phyloP scores from a whole-genome alignment of 2,113 vertebrate genomes.

The Tor tambroides region DNA sequence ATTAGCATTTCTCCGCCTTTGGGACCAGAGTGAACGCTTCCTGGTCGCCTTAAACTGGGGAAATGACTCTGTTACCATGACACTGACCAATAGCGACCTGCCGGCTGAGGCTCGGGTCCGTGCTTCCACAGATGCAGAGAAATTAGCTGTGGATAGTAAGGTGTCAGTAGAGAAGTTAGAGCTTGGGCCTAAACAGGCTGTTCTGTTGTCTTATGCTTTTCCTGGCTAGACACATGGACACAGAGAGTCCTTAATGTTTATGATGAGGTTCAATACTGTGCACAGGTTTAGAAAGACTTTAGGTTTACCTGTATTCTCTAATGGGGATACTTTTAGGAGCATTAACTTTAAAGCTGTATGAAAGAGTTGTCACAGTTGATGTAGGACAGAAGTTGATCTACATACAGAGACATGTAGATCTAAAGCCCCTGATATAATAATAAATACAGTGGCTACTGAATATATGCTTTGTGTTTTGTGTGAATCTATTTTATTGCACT shows the following conservation, averaged over 20 bases:
- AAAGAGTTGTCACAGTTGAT: background rate
- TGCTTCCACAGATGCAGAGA: conserved; percentile 68
- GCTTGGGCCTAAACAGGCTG: conserved; percentile 69
- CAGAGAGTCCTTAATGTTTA: background rate
- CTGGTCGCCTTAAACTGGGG: conserved; percentile 82
- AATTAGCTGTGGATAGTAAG: background rate
- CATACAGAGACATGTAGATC: background rate
- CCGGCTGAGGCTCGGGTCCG: conserved; percentile 67
- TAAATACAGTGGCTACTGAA: background rate
- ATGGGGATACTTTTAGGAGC: background rate
- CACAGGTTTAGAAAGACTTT: background rate
- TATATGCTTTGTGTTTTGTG: no score
- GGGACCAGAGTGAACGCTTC: conserved; percentile 89
- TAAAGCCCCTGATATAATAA: background rate
- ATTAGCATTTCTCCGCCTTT: conserved; percentile 79
- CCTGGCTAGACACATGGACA: conserved; percentile 38
- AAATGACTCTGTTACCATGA: accelerated
- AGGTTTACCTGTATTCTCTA: background rate
- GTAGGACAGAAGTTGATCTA: background rate
- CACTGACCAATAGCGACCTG: conserved; percentile 41
- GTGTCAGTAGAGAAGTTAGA: conserved; percentile 66
- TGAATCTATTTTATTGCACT: no score
- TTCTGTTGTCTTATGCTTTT: conserved; percentile 80
- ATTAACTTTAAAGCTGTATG: background rate
- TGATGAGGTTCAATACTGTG: background rate